phyloP scores from a whole-genome alignment of 2,113 vertebrate genomes.

The Gorilla gorilla region DNA sequence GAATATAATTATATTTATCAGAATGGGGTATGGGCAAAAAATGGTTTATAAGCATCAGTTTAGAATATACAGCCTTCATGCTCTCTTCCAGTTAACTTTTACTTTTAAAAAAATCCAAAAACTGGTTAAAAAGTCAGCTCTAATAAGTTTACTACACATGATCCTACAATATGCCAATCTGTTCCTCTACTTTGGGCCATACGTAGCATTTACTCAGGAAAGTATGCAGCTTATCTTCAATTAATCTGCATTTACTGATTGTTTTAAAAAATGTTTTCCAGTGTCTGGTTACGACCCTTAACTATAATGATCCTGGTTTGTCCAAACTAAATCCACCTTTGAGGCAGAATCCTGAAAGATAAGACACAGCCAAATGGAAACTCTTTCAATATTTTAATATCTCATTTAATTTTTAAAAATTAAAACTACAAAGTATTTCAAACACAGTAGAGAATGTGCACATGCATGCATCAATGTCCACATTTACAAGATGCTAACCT shows the following conservation, averaged over 20 bases:
- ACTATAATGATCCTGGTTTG: constrained; percentile 1
- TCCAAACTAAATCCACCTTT: background rate
- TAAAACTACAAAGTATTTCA: constrained; percentile 32
- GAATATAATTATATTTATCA: background rate
- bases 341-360: constrained; percentile 29
- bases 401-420: background rate
- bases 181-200: background rate
- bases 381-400: constrained; percentile 23
- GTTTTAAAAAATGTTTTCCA: background rate
- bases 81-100: background rate
- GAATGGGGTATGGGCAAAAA: background rate
- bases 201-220: background rate
- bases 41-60: background rate
- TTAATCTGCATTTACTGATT: background rate
- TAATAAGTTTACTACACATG: background rate
- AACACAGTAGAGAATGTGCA: background rate
- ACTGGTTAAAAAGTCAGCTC: background rate
- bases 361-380: background rate
- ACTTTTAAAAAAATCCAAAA: background rate
- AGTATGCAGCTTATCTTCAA: background rate
- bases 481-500: background rate
- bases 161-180: background rate
- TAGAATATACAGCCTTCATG: background rate
- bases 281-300: background rate
- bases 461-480: background rate